Conservation (phyloP, 2,888 invertebrate genomes). For the Cerceris ruficornis region DNA sequence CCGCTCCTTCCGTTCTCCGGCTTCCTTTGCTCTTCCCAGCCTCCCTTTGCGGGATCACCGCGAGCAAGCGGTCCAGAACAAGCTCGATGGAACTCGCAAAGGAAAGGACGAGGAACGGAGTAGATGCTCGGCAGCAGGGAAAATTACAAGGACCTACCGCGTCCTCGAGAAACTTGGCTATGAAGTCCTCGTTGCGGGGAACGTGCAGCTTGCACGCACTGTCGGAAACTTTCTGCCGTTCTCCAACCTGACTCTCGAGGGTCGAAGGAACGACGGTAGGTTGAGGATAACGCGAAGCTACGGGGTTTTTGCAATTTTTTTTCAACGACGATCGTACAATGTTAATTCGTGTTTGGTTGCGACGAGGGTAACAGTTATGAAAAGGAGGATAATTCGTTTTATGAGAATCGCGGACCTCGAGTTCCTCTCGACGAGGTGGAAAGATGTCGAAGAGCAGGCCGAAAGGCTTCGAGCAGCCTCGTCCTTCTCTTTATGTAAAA, state of each 20-base stretch:
- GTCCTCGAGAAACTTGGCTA: constrained; percentile 46
- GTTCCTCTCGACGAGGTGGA: no score
- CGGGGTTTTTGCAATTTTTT: no score
- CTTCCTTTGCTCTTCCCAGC: constrained; percentile 38
- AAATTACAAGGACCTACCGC: constrained; percentile 57
- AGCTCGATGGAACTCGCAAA: constrained; percentile 33
- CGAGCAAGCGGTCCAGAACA: constrained; percentile 64
- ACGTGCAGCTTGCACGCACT: constrained; percentile 46
- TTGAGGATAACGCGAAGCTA: no score
- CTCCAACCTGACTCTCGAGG: no score
- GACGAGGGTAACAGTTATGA: constrained; percentile 6
- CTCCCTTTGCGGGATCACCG: constrained; percentile 64
- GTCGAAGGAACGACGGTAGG: no score
- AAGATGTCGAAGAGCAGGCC: no score
- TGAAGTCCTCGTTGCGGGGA: constrained; percentile 53
- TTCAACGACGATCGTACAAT: no score
- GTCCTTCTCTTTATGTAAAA: constrained; percentile 23
- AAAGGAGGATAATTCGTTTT: background rate
- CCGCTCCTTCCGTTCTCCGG: constrained; percentile 18
- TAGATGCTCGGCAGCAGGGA: constrained; percentile 38
- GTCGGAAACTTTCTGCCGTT: constrained; percentile 43
- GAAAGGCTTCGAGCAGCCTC: background rate
- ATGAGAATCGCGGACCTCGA: no score
- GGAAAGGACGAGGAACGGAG: constrained; percentile 21
- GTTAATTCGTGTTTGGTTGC: no score